Percentiles rank a stretch among this genome's conserved stretches.
Conservation (phyloP, 2,888 invertebrate species). For the Lithophane socia region DNA sequence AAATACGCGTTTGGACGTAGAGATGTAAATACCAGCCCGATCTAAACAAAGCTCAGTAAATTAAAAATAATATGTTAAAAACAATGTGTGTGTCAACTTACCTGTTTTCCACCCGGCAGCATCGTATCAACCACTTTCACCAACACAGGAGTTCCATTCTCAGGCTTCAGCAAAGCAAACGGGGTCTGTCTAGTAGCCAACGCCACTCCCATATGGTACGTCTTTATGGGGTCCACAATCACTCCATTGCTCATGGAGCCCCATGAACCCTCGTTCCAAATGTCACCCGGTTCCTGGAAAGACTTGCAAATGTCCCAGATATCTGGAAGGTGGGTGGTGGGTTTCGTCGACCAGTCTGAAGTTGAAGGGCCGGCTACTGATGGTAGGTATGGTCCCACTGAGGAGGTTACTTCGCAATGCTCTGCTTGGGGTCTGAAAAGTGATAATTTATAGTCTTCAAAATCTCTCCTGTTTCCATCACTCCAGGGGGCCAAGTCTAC, state of each 20-base stretch:
- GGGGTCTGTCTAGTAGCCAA: conserved; percentile 92
- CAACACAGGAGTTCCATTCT: conserved; percentile 92
- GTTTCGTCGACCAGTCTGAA: conserved; percentile 69
- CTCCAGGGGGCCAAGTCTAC: too few species aligned
- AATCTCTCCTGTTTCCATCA: not conserved
- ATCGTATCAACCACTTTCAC: conserved; percentile 92
- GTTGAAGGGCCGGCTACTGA: conserved; percentile 67
- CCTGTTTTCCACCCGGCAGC: conserved; percentile 86
- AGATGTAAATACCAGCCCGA: not conserved
- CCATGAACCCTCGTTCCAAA: conserved; percentile 72
- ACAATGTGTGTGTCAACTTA: too few species aligned
- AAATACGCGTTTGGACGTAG: not conserved
- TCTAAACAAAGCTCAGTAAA: not conserved
- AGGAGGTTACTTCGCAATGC: conserved; percentile 84
- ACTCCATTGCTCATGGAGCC: conserved; percentile 86
- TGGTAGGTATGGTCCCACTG: conserved; percentile 80
- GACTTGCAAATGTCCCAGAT: conserved; percentile 72
- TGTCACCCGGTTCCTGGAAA: conserved; percentile 65
- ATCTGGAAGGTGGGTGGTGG: conserved; percentile 41
- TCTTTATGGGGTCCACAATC: conserved; percentile 93
- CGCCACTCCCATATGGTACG: conserved; percentile 93
- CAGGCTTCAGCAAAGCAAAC: conserved; percentile 93
- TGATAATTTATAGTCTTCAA: not conserved
- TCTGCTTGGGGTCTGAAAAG: conserved; percentile 73
- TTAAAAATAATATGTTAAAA: not conserved